phyloP scores from a whole-genome alignment of 2,888 invertebrate species.

The Neoitamus cyanurus region DNA sequence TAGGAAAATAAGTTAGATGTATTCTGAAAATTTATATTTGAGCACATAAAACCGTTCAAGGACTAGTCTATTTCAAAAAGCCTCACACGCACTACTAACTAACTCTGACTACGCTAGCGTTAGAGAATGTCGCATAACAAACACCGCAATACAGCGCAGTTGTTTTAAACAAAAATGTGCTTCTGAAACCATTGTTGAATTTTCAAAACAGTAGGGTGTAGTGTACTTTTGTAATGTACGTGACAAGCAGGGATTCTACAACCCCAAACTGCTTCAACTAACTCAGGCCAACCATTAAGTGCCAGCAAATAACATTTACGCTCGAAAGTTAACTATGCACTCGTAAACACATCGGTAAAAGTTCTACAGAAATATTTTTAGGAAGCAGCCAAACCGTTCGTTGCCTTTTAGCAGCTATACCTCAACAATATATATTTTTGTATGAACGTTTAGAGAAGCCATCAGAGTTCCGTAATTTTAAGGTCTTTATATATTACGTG shows the following conservation, averaged over 20 bases:
- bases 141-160: background rate
- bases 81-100: conserved; percentile 25
- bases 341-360: background rate
- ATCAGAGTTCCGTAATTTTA: background rate
- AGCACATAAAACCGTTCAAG: background rate
- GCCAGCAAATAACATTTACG: conserved; percentile 20
- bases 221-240: background rate
- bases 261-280: background rate
- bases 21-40: conserved; percentile 15
- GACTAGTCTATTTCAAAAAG: conserved; percentile 26
- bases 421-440: conserved; percentile 18
- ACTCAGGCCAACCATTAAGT: conserved; percentile 2
- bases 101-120: conserved; percentile 23
- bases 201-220: background rate
- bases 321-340: conserved; percentile 4
- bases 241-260: background rate
- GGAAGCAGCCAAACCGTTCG: background rate
- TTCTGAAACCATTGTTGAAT: background rate
- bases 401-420: conserved; percentile 44
- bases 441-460: background rate
- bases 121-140: background rate
- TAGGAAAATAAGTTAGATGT: conserved; percentile 32
- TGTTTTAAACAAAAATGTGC: background rate
- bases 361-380: background rate
- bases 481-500: background rate